Evolutionary conservation across 2,888 invertebrate species (phyloP).

Genomic region (Cheilosia scutellata): DNA sequence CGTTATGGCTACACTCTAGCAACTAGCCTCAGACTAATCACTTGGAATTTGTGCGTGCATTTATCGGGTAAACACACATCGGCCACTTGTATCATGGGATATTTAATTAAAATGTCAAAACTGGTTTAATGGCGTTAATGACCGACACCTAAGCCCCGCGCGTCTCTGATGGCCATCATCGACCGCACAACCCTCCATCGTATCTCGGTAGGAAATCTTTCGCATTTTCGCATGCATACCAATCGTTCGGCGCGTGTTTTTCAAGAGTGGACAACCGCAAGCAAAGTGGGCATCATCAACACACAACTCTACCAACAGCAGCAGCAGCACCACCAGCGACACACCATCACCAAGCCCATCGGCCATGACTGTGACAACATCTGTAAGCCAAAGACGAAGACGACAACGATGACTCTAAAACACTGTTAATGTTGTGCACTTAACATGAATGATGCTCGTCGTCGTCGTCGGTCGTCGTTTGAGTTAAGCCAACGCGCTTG

Average conservation of each 20-base stretch:
- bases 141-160: slow-evolving; percentile 80
- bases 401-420: slow-evolving; percentile 61
- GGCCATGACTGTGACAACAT: slow-evolving; percentile 73
- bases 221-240: slow-evolving; percentile 68
- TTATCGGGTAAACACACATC: slow-evolving; percentile 37
- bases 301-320: not conserved
- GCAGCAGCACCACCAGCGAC: not conserved
- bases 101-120: slow-evolving; percentile 84
- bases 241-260: slow-evolving; percentile 45
- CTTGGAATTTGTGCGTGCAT: slow-evolving; percentile 65
- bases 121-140: slow-evolving; percentile 84
- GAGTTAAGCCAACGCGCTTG: slow-evolving; percentile 20
- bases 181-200: not conserved
- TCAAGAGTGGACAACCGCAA: slow-evolving; percentile 34
- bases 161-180: not conserved
- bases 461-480: slow-evolving; percentile 4
- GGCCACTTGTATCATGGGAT: slow-evolving; percentile 43
- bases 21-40: slow-evolving; percentile 52
- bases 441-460: slow-evolving; percentile 73
- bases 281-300: slow-evolving; percentile 4
- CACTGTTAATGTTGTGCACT: slow-evolving; percentile 75
- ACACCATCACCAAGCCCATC: slow-evolving; percentile 44
- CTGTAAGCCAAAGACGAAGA: slow-evolving; percentile 72
- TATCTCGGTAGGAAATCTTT: slow-evolving; percentile 69
- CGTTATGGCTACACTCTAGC: slow-evolving; percentile 10